Conservation (phyloP, 2,113 vertebrate genomes). For the Gnathonemus echidnorhynchus region DNA sequence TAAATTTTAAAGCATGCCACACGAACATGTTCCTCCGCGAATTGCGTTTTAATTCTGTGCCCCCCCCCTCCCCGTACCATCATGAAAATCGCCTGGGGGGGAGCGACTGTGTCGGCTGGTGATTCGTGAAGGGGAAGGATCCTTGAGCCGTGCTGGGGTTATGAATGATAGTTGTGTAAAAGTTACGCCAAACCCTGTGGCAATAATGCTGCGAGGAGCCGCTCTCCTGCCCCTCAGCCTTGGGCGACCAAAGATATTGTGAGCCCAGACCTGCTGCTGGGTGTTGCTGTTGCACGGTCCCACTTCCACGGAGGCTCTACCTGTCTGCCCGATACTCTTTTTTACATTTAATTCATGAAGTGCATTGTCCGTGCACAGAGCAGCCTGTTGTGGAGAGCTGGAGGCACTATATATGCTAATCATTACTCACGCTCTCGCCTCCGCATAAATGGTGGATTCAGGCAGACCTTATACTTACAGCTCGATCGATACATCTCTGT, state of each 20-base stretch:
- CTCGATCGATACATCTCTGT: background rate
- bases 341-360: background rate
- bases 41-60: background rate
- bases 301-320: background rate
- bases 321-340: background rate
- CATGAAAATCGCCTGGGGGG: background rate
- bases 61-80: background rate
- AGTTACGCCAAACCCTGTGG: background rate
- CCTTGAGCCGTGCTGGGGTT: background rate
- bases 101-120: background rate
- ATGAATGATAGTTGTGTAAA: background rate
- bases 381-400: background rate
- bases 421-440: background rate
- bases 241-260: background rate
- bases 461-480: background rate
- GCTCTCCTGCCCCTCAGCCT: background rate
- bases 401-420: constrained; percentile 4
- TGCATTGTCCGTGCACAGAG: background rate
- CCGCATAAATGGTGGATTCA: background rate
- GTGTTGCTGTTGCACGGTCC: background rate
- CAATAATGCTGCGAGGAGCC: background rate
- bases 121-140: background rate
- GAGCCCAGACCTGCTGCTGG: background rate
- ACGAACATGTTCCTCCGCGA: background rate
- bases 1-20: constrained; percentile 5